Evolutionary conservation across 2,888 invertebrate species (phyloP).

Genomic region (Andrena hattorfiana): DNA sequence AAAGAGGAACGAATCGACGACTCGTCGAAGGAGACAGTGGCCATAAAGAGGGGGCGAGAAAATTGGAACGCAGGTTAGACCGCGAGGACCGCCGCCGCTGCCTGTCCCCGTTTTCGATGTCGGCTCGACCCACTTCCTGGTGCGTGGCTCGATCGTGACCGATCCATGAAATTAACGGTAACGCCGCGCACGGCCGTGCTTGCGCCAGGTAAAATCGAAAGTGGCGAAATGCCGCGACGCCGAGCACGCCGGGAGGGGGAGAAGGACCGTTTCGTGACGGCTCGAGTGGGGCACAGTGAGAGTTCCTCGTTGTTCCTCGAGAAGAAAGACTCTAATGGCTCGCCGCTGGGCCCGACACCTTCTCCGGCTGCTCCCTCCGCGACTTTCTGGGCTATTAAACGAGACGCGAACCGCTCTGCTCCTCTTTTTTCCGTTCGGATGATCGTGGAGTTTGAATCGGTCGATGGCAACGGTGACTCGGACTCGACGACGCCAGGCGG

Average conservation of each 20-base stretch:
- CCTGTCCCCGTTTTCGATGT: constrained; percentile 58
- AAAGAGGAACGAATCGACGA: neutral
- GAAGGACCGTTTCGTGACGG: constrained; percentile 22
- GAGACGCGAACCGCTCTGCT: neutral
- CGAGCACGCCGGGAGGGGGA: constrained; percentile 10
- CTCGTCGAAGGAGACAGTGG: neutral
- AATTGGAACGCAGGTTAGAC: constrained; percentile 36
- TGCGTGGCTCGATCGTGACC: constrained; percentile 57
- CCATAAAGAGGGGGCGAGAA: neutral
- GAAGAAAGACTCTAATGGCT: constrained; percentile 39
- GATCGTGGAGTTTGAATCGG: neutral
- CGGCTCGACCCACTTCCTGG: constrained; percentile 70
- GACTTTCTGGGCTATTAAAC: neutral
- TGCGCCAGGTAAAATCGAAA: constrained; percentile 75
- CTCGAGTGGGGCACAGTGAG: constrained; percentile 56
- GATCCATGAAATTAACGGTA: constrained; percentile 73
- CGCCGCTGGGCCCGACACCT: constrained; percentile 11
- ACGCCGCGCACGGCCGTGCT: constrained; percentile 44
- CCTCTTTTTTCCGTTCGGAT: neutral
- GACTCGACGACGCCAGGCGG: too few species aligned
- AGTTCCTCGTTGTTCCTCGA: constrained; percentile 29
- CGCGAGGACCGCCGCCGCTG: constrained; percentile 2
- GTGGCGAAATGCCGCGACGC: constrained; percentile 71
- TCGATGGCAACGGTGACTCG: too few species aligned
- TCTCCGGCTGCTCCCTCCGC: neutral